Evolutionary conservation across 2,888 invertebrate species (phyloP), one percentile per base, ranked within the genome.

Genomic region (Yponomeuta evonymella): DNA sequence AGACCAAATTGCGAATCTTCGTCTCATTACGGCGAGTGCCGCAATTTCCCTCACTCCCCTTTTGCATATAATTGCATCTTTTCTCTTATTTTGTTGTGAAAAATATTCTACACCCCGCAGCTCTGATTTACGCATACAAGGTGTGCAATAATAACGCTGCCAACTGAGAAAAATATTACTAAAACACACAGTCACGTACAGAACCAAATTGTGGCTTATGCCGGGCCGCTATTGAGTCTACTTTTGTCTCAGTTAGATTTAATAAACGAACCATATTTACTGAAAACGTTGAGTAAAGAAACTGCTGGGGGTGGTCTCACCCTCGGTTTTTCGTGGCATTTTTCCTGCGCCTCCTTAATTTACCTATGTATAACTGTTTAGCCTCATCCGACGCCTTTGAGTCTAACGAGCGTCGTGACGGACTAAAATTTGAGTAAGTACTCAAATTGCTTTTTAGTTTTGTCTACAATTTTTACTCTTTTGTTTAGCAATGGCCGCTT

Each of bases 41-140:
- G 74, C 76, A 29, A 66, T 30, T 82, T 78, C 79, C 72, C 81
- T 77, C 82, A 65, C 70, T 72, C 68, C 48, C 67, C 82, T 77
- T 87, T 86, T 90, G 88, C 89, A 88, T 89, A 88, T 90, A 90
- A 90, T 90, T 91, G 91, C 90, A 90, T 90, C 87, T 90, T 88
- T 58, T 88, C 91, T 88, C 85, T 58, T 58, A 12, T 15, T 58
- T 15, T 58, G 15, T 0, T 85, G 83, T 88, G 85, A 88, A 89
- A 89, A 91, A 88, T 87, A 82, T 79, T 83, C 69, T 70, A 65
- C 81, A 88, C 92, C 88, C 81, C 83, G 77, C 58, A 83, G 90
- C 91, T 82, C 89, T 92, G 93, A 92, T 93, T 93, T 93, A 93
- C 92, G 92, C 89, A 87, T 90, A 87, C 92, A 89, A 90, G 91